These are phyloP conservation scores for Drosophila bocqueti DNA, from an alignment of 1,140 invertebrate species.

Conservation along the genomic window DNA sequence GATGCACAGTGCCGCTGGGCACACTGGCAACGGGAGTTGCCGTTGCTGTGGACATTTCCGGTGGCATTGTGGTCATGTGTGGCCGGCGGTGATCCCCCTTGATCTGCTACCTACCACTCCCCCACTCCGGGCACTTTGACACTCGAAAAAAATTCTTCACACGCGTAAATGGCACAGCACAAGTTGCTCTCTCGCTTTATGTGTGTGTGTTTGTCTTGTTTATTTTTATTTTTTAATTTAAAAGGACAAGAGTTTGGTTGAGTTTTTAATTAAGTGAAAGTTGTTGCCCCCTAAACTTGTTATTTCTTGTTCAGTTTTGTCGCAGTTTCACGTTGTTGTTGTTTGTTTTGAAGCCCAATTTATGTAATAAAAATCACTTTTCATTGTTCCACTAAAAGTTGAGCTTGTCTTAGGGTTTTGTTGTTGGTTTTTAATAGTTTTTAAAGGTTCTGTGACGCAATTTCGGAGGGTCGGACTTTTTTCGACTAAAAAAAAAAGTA, in stretches of 20 bases:
- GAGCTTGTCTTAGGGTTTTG: not conserved
- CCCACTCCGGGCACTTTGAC: constrained; percentile 20
- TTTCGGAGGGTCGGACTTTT: constrained; percentile 1
- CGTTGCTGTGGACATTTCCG: constrained; percentile 80
- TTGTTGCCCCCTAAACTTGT: constrained; percentile 8
- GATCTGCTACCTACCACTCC: constrained; percentile 7
- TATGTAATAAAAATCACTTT: not conserved
- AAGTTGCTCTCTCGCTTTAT: not conserved
- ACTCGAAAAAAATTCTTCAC: constrained; percentile 33
- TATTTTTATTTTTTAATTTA: too few species aligned
- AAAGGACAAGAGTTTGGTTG: constrained; percentile 2
- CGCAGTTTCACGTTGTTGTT: not conserved
- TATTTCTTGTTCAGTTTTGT: not conserved
- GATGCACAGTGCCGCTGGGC: constrained; percentile 53
- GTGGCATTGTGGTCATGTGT: constrained; percentile 85
- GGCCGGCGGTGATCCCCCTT: constrained; percentile 11
- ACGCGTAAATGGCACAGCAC: not conserved
- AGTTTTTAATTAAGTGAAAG: constrained; percentile 3
- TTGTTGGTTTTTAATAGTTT: not conserved
- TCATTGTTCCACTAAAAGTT: not conserved
- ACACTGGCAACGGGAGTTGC: constrained; percentile 78
- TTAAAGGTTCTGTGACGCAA: not conserved
- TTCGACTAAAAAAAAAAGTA: not conserved
- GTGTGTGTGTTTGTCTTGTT: not conserved
- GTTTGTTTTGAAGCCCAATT: not conserved